These are phyloP conservation scores for Diceros bicornis DNA, from an alignment of 2,797 vertebrate genomes.

Conservation along the genomic window DNA sequence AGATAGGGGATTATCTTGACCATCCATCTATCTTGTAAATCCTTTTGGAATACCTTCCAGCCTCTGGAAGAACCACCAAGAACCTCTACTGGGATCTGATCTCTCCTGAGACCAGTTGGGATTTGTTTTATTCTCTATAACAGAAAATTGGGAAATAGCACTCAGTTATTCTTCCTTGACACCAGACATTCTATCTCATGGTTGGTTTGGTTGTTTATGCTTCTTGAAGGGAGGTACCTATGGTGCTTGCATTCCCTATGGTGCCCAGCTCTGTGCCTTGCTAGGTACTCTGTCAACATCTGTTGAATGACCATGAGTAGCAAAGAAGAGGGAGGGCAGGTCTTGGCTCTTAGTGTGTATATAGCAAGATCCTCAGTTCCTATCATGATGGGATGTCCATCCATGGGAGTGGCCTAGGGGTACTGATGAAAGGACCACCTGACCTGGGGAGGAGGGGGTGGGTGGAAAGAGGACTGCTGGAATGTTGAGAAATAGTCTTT, in stretches of 20 bases:
- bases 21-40: neutral
- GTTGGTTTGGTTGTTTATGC: neutral
- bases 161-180: neutral
- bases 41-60: conserved; percentile 12
- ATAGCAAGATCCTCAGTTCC: conserved; percentile 4
- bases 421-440: neutral
- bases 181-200: neutral
- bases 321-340: neutral
- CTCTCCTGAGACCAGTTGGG: conserved; percentile 2
- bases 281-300: conserved; percentile 4
- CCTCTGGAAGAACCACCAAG: neutral
- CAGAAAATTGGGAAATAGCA: conserved; percentile 60
- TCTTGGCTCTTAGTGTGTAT: neutral
- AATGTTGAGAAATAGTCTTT: conserved; percentile 65
- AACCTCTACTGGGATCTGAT: neutral
- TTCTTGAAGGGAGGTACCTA: conserved; percentile 33
- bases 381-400: neutral
- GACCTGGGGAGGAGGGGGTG: neutral
- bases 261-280: neutral
- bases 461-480: conserved; percentile 6
- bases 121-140: conserved; percentile 57
- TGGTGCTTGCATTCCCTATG: neutral
- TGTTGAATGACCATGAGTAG: neutral
- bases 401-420: neutral
- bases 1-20: conserved; percentile 27